phyloP scores from a whole-genome alignment of 2,113 vertebrate species.

The Malurus elegans region DNA sequence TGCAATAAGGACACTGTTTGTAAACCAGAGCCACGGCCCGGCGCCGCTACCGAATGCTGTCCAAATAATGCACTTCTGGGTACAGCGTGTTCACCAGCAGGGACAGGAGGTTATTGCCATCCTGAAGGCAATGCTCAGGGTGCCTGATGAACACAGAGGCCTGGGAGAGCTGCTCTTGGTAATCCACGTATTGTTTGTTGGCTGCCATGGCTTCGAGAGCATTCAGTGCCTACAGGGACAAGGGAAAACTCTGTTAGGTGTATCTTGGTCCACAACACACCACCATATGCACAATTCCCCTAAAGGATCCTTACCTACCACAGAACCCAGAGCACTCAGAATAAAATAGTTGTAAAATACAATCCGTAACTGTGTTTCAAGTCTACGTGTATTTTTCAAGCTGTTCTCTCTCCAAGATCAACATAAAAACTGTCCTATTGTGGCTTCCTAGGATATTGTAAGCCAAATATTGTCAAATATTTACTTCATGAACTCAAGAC shows the following conservation, averaged over 20 bases:
- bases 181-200: constrained; percentile 89
- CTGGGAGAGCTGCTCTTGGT: constrained; percentile 84
- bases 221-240: constrained; percentile 75
- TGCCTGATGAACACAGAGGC: constrained; percentile 87
- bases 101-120: constrained; percentile 85
- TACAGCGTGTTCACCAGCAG: constrained; percentile 89
- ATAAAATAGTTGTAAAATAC: neutral
- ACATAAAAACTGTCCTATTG: neutral
- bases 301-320: neutral
- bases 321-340: neutral
- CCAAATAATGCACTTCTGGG: constrained; percentile 88
- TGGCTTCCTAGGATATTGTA: neutral
- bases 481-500: neutral
- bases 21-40: constrained; percentile 11
- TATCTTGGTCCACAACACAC: neutral
- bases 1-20: constrained; percentile 37
- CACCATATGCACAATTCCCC: neutral
- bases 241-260: neutral
- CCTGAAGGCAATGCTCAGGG: constrained; percentile 86
- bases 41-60: constrained; percentile 82
- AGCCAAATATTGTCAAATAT: neutral
- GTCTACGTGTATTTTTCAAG: neutral
- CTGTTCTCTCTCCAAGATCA: neutral
- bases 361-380: neutral
- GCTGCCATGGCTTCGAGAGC: constrained; percentile 83